Evolutionary conservation across 2,797 vertebrate genomes (phyloP), one percentile per base, ranked within the genome.

Genomic region (Apogon talboti): DNA sequence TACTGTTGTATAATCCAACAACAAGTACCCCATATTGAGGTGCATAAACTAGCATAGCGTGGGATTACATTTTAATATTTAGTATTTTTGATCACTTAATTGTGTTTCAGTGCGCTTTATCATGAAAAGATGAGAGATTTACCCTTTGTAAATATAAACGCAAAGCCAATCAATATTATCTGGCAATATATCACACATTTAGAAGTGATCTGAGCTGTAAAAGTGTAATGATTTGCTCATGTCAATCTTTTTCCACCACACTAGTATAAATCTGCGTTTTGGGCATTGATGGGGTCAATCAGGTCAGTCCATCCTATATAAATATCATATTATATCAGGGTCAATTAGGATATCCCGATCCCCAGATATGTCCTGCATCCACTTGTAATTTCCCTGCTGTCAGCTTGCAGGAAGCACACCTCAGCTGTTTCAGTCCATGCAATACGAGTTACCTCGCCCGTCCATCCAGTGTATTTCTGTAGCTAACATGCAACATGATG

Each of bases 371-470:
- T 52, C 21, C 61, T 45, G 44, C 42, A 12, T 66, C 53, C 45
- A 15, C 46, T 53, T 33, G 30, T 49, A 21, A 68, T 74, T 83
- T 69, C 53, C 62, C 41, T 11, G 33, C 45, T 10, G 74, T 85
- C 77, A 88, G 71, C 79, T 57, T 70, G 55, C 4, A 56, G 45
- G 28, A 71, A 66, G 58, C n/a, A 47, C 46, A 57, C 35, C 59
- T 84, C 86, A 86, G 81, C 81, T 83, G 84, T 81, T 82, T 82
- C 9, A 13, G 41, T 37, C 10, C 3, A 60, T 85, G 86, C 76
- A 87, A 72, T 48, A 58, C 45, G 79, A 73, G 65, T 75, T 64
- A 68, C 42, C 56, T 52, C 62, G 55, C 28, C 37, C 12, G 38
- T 62, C 8, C 40, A 47, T 74, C 47, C 55, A n/a, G 50, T 63